phyloP scores from a whole-genome alignment of 2,113 vertebrate genomes.

The Chrysemys picta region DNA sequence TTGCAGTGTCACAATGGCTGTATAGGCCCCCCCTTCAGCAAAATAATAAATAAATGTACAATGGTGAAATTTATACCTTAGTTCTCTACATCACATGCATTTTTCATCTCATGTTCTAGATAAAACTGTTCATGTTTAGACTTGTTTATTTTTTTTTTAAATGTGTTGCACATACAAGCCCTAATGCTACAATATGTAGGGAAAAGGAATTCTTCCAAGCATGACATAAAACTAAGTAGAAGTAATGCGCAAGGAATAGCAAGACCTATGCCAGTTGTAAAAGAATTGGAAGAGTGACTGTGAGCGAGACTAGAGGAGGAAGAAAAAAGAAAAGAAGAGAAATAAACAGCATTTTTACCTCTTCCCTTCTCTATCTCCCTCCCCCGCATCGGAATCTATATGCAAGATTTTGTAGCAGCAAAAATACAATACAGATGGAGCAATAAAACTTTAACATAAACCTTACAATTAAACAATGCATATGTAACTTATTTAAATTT shows the following conservation, averaged over 20 bases:
- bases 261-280: neutral
- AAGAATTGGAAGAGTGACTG: neutral
- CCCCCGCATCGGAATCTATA: no score
- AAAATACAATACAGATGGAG: neutral
- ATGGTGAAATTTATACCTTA: neutral
- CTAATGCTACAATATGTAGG: neutral
- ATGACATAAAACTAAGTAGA: neutral
- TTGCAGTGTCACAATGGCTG: neutral
- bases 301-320: neutral
- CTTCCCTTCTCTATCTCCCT: neutral
- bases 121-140: neutral
- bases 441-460: slow-evolving; percentile 40
- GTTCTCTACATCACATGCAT: accelerated
- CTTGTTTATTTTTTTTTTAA: neutral
- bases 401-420: neutral
- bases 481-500: neutral
- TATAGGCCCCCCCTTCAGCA: neutral
- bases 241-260: neutral
- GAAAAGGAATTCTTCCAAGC: neutral
- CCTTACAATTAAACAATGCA: slow-evolving; percentile 34
- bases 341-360: neutral
- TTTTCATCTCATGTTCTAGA: neutral
- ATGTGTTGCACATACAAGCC: neutral
- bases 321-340: neutral
- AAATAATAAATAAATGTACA: neutral